Conservation (phyloP, 2,113 vertebrate species). For the Hiodon alosoides region DNA sequence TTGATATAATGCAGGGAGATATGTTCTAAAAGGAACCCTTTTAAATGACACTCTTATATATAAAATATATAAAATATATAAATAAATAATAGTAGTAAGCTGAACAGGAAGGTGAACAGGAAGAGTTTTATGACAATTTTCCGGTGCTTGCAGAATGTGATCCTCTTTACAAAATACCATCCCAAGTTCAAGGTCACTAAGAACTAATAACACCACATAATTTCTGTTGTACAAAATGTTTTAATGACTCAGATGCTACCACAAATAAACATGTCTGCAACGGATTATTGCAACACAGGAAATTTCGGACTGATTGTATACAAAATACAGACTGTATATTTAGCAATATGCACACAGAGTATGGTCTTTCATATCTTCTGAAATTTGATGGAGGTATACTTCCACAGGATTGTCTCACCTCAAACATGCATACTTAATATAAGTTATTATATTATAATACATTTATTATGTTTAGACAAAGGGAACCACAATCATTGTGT, state of each 20-base stretch:
- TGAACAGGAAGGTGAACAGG: not conserved
- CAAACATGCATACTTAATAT: constrained; percentile 31
- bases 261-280: constrained; percentile 15
- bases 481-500: constrained; percentile 30
- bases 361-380: constrained; percentile 21
- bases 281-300: no score
- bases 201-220: not conserved
- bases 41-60: no score
- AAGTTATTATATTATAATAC: constrained; percentile 37
- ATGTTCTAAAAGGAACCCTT: no score
- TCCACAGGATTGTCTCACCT: constrained; percentile 26
- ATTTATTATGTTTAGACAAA: constrained; percentile 29
- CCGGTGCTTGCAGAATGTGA: not conserved
- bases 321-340: constrained; percentile 21
- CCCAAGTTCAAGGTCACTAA: constrained; percentile 16
- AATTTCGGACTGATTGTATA: constrained; percentile 16
- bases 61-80: no score
- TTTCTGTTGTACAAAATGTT: no score
- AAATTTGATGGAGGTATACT: constrained; percentile 37
- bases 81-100: no score
- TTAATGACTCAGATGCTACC: not conserved
- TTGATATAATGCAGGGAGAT: no score
- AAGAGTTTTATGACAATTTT: not conserved
- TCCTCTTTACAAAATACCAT: not conserved
- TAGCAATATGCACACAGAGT: constrained; percentile 26